These are phyloP conservation scores for Daboia siamensis DNA, from an alignment of 2,113 vertebrate species.

Conservation along the genomic window DNA sequence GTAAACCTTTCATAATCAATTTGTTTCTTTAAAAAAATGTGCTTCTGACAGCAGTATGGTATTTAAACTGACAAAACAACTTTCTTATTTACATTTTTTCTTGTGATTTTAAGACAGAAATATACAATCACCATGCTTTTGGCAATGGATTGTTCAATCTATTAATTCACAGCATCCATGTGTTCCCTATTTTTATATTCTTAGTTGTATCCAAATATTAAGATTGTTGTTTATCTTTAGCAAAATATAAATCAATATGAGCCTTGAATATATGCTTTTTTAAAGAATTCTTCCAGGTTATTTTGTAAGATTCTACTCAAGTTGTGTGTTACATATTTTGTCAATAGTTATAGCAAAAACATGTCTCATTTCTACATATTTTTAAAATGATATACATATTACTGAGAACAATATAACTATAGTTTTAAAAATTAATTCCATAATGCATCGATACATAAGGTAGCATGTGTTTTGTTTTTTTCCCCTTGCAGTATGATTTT, in stretches of 20 bases:
- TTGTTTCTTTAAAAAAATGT: conserved; percentile 1
- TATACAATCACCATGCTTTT: not conserved
- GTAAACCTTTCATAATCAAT: not conserved
- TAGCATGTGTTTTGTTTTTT: not conserved
- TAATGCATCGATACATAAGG: not conserved
- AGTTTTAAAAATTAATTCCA: not conserved
- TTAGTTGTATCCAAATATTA: not conserved
- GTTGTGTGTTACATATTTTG: not conserved
- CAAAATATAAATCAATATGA: not conserved
- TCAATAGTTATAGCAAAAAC: not conserved
- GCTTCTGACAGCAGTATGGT: not conserved
- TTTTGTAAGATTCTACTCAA: not conserved
- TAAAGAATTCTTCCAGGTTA: not conserved
- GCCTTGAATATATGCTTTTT: not conserved
- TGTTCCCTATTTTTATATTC: not conserved
- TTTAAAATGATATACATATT: not conserved
- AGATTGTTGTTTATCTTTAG: conserved; percentile 2
- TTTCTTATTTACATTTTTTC: conserved; percentile 6
- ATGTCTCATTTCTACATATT: not conserved
- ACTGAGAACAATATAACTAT: not conserved
- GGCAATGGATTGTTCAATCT: not conserved
- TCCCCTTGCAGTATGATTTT: conserved; percentile 86
- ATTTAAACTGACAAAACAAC: not conserved
- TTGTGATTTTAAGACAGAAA: conserved; percentile 15
- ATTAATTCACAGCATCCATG: not conserved